Evolutionary conservation across 2,113 vertebrate species (phyloP).

Genomic region (Gasterosteus nipponicus): DNA sequence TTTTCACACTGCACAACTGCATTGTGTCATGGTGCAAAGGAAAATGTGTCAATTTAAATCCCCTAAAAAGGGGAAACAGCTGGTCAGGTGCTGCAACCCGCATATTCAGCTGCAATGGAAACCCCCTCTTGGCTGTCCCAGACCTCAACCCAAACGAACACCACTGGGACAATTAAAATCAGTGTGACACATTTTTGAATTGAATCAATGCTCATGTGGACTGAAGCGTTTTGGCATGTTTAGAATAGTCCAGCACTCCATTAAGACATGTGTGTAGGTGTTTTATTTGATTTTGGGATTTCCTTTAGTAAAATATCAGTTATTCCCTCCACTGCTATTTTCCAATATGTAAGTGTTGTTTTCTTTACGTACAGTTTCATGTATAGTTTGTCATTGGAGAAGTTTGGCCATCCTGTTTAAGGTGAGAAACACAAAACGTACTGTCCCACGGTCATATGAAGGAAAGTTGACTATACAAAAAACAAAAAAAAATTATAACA

Average conservation of each 20-base stretch:
- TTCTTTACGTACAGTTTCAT: slow-evolving; percentile 3
- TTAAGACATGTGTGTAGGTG: slow-evolving; percentile 34
- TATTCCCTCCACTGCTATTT: slow-evolving; percentile 25
- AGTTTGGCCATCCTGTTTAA: slow-evolving; percentile 2
- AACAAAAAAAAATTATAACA: not conserved
- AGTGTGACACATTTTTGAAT: slow-evolving; percentile 32
- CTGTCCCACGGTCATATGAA: not conserved
- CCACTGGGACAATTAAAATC: slow-evolving; percentile 32
- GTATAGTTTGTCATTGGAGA: not conserved
- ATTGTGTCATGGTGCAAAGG: slow-evolving; percentile 14
- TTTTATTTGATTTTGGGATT: slow-evolving; percentile 59
- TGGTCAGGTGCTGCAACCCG: slow-evolving; percentile 55
- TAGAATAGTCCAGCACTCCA: slow-evolving; percentile 38
- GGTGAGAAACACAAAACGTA: not conserved
- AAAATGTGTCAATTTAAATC: slow-evolving; percentile 64
- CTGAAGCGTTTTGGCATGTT: slow-evolving; percentile 51
- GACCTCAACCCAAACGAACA: slow-evolving; percentile 33
- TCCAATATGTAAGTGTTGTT: slow-evolving; percentile 43
- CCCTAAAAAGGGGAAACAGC: slow-evolving; percentile 59
- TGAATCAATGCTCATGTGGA: slow-evolving; percentile 40
- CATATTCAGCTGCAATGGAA: slow-evolving; percentile 43
- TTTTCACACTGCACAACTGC: slow-evolving; percentile 25
- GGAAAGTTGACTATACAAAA: not conserved
- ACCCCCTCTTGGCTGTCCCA: slow-evolving; percentile 34
- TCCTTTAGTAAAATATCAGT: slow-evolving; percentile 24